Evolutionary conservation across 2,113 vertebrate genomes (phyloP).

Genomic region (Dascyllus trimaculatus): DNA sequence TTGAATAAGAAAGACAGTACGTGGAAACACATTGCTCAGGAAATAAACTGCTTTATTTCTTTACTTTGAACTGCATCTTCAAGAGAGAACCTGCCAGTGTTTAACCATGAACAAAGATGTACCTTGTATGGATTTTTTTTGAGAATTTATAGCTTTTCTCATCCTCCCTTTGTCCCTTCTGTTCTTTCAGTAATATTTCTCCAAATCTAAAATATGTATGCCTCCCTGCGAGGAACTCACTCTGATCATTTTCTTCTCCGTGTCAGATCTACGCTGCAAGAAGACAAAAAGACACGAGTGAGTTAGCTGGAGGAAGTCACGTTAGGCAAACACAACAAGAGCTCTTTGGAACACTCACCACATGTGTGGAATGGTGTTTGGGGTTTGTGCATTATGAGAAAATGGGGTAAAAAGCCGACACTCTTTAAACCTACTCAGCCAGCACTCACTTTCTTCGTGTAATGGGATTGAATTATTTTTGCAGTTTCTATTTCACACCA

Average conservation of each 20-base stretch:
- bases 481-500: neutral
- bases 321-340: neutral
- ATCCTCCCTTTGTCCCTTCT: neutral
- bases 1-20: neutral
- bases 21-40: neutral
- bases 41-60: neutral
- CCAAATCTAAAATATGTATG: neutral
- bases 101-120: constrained; percentile 1
- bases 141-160: neutral
- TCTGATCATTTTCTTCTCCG: neutral
- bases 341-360: neutral
- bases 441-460: neutral
- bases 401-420: neutral
- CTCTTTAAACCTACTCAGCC: too few relatives aligned
- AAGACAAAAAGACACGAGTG: neutral
- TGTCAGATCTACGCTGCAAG: neutral
- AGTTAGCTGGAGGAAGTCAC: neutral
- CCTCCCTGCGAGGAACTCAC: neutral
- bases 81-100: neutral
- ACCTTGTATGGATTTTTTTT: neutral
- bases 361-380: neutral
- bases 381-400: constrained; percentile 5
- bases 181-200: constrained; percentile 11
- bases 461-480: neutral
- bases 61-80: too few relatives aligned